Conservation (phyloP, 2,888 invertebrate species). For the Holacanthella duospinosa region DNA sequence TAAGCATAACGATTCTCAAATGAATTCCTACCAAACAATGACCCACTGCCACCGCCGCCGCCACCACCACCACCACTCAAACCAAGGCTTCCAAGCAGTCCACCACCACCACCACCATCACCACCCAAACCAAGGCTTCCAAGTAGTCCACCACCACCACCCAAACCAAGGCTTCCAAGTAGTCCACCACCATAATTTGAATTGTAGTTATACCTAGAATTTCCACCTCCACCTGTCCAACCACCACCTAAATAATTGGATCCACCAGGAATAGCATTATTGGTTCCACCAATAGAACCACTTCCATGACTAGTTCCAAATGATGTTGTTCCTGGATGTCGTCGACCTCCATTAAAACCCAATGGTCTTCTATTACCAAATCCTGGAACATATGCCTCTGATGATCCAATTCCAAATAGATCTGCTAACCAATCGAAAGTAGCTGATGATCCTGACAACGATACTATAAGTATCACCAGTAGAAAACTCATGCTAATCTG, state of each 20-base stretch:
- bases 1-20: background rate
- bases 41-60: too few species aligned
- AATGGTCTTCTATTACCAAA: background rate
- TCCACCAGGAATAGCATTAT: background rate
- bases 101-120: too few species aligned
- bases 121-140: too few species aligned
- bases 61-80: too few species aligned
- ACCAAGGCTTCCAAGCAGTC: too few species aligned
- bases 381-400: background rate
- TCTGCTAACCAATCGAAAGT: background rate
- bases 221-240: background rate
- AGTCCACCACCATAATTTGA: background rate
- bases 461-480: background rate
- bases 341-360: background rate
- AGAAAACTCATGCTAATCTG: background rate
- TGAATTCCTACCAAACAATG: too few species aligned
- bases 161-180: background rate
- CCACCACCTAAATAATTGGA: background rate
- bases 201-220: background rate
- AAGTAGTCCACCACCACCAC: background rate
- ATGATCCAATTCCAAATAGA: background rate
- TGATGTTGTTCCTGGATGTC: too few species aligned
- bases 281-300: background rate
- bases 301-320: background rate
- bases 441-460: background rate